phyloP scores from a whole-genome alignment of 2,888 invertebrate genomes.

The Celastrina argiolus region DNA sequence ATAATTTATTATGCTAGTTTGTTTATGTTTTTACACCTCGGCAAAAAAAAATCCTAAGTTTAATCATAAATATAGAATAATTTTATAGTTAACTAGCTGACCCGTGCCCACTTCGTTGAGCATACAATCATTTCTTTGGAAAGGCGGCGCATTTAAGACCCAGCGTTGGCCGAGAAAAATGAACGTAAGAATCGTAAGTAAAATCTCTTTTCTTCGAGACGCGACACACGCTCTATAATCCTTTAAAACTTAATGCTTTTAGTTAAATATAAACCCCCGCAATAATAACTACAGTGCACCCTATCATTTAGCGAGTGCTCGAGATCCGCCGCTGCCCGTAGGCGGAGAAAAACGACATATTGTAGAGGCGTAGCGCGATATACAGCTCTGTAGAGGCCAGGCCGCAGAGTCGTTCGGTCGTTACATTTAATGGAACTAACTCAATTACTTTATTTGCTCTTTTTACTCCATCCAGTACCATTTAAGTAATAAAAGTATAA shows the following conservation, averaged over 20 bases:
- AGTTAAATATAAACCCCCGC: not conserved
- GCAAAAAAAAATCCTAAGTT: not conserved
- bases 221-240: too few species aligned
- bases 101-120: too few species aligned
- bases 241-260: not conserved
- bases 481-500: not conserved
- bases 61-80: not conserved
- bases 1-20: not conserved
- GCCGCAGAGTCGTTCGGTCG: not conserved
- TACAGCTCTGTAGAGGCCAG: not conserved
- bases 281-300: not conserved
- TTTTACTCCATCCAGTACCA: not conserved
- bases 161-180: too few species aligned
- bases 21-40: not conserved
- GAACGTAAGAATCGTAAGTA: too few species aligned
- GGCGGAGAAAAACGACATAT: not conserved
- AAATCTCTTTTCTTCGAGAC: too few species aligned
- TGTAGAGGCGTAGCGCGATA: not conserved
- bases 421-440: conserved; percentile 1
- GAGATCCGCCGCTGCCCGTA: not conserved
- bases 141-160: too few species aligned
- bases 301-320: not conserved
- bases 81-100: too few species aligned
- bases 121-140: too few species aligned
- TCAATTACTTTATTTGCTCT: not conserved